These are phyloP conservation scores for Caenorhabditis auriculariae DNA, from an alignment of 2,888 invertebrate species.

Conservation along the genomic window DNA sequence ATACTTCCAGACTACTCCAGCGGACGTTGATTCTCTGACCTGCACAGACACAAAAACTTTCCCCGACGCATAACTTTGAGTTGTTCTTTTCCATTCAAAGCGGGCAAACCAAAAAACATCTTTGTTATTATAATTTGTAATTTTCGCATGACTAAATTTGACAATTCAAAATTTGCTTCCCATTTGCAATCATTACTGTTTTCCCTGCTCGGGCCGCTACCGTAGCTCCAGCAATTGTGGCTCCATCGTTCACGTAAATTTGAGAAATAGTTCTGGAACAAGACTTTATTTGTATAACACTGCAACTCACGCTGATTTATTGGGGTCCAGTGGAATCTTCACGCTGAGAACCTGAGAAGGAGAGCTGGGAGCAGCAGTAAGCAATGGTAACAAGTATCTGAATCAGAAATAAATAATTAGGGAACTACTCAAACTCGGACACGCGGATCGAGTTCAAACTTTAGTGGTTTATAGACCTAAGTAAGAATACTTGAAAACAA, in stretches of 20 bases:
- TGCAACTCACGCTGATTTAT: slow-evolving; percentile 8
- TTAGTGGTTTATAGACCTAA: too few relatives aligned
- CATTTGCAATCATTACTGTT: slow-evolving; percentile 15
- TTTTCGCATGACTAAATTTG: too few relatives aligned
- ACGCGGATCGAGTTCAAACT: too few relatives aligned
- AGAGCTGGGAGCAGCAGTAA: neutral
- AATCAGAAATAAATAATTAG: too few relatives aligned
- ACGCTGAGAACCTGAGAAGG: slow-evolving; percentile 20
- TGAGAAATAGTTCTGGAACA: slow-evolving; percentile 18
- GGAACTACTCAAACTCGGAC: too few relatives aligned
- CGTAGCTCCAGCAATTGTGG: slow-evolving; percentile 17
- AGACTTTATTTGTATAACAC: neutral
- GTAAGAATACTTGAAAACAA: too few relatives aligned
- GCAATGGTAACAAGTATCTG: slow-evolving; percentile 5
- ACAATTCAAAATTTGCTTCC: slow-evolving; percentile 20
- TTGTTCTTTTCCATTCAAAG: too few relatives aligned
- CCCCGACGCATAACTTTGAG: too few relatives aligned
- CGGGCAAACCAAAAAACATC: too few relatives aligned
- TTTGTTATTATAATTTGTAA: too few relatives aligned
- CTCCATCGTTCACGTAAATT: slow-evolving; percentile 25
- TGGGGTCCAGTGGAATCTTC: neutral
- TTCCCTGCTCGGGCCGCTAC: slow-evolving; percentile 15
- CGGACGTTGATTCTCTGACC: slow-evolving; percentile 20
- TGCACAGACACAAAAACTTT: slow-evolving; percentile 23
- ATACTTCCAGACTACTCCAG: slow-evolving; percentile 23